Conservation (phyloP, 2,113 vertebrate species). For the Macquaria australasica region DNA sequence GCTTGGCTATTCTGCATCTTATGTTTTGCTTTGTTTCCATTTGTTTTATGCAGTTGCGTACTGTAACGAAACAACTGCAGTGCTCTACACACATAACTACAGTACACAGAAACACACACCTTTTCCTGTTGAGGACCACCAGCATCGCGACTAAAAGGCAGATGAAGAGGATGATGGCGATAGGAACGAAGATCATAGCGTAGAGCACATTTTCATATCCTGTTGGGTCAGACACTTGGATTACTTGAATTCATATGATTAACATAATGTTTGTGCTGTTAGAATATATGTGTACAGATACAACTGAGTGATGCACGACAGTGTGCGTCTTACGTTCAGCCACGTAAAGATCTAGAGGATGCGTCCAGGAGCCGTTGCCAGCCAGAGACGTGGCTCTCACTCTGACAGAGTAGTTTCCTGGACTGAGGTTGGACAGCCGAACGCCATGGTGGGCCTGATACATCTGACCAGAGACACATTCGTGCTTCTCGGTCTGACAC, state of each 20-base stretch:
- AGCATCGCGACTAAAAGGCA: conserved; percentile 82
- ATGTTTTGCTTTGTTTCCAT: background rate
- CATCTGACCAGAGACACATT: conserved; percentile 93
- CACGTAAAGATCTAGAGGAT: conserved; percentile 90
- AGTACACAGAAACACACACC: conserved; percentile 71
- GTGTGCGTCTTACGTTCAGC: conserved; percentile 88
- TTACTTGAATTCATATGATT: background rate
- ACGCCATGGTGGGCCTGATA: conserved; percentile 89
- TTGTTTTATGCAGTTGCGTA: background rate
- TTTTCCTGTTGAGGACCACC: conserved; percentile 90
- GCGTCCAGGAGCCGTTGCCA: conserved; percentile 98
- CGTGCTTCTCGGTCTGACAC: conserved; percentile 88
- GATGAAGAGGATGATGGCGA: conserved; percentile 85
- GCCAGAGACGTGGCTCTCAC: conserved; percentile 95
- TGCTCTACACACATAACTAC: background rate
- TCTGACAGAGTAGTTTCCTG: conserved; percentile 94
- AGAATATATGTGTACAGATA: background rate
- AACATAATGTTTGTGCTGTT: background rate
- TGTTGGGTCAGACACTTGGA: conserved; percentile 58
- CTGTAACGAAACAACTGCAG: background rate
- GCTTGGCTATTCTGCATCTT: background rate
- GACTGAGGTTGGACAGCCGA: conserved; percentile 89
- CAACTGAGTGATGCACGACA: background rate
- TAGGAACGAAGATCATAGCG: conserved; percentile 89
- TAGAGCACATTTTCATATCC: conserved; percentile 89